phyloP scores from a whole-genome alignment of 2,888 invertebrate species.

The Belgica antarctica region DNA sequence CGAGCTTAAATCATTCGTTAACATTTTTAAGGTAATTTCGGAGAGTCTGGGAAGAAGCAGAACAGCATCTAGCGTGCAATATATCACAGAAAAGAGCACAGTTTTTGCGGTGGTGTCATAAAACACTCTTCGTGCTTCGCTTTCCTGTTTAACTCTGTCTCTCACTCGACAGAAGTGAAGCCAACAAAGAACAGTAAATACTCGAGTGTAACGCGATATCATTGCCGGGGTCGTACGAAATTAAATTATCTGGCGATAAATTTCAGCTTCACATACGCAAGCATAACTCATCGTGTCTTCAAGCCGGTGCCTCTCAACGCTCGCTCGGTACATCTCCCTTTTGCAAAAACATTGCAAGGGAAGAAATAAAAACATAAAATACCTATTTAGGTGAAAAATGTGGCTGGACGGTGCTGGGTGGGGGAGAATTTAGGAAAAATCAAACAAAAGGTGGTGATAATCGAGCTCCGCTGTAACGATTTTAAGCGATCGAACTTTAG shows the following conservation, averaged over 20 bases:
- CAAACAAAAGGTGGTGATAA: no score
- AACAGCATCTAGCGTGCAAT: not conserved
- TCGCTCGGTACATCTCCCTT: not conserved
- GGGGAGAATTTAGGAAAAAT: no score
- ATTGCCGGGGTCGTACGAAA: not conserved
- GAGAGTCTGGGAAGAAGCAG: no score
- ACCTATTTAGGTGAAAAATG: constrained; percentile 42
- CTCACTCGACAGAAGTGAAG: not conserved
- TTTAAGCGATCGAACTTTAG: no score
- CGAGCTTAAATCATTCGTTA: not conserved
- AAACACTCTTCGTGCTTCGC: constrained; percentile 11
- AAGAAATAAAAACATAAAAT: constrained; percentile 26
- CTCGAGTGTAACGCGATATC: not conserved
- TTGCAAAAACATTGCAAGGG: not conserved
- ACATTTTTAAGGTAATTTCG: no score
- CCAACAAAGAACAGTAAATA: not conserved
- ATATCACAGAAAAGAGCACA: not conserved
- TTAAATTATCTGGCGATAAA: not conserved
- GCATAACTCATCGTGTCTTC: constrained; percentile 6
- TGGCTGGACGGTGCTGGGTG: no score
- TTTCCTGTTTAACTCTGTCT: not conserved
- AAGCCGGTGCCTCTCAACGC: not conserved
- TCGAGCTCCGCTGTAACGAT: no score
- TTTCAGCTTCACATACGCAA: not conserved
- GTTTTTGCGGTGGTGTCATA: not conserved